Evolutionary conservation across 2,113 vertebrate genomes (phyloP), one percentile per base, ranked within the genome.

Genomic region (Laticauda colubrina): DNA sequence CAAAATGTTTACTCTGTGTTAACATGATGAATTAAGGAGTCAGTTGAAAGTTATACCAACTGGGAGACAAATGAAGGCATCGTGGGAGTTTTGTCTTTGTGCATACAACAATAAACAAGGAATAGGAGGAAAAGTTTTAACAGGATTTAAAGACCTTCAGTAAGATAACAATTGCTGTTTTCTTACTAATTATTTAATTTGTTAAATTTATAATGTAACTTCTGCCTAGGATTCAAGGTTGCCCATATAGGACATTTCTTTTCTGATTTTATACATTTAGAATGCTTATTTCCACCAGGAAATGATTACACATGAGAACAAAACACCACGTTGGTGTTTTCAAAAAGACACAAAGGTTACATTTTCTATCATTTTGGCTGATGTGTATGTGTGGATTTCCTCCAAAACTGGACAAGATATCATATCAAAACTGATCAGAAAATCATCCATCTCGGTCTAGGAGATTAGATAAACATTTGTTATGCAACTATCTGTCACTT

Each of bases 11-110:
- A 86, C 87, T 96, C 95, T 54, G 93, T 95, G 91, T 93, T 91
- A 97, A 94, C 88, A 96, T 87, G 61, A 96, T 92, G 90, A 91
- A 93, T 93, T 92, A 93, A 87, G 90, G 81, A 93, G 87, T 26
- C 23, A 89, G 20, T 92, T 55, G 57, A 90, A 57, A 90, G 39
- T 48, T 93, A 57, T 87, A 93, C 39, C 56, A 87, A 39, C 53
- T 39, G 54, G 54, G 88, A 86, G 69, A 45, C 29, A 89, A 90
- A 23, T 61, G 43, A 93, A 90, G 2, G 12, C 51, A 86, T 93
- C 53, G 51, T 85, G 55, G 34, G n/a, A 51, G 85, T 15, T 61
- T 45, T 39, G 51, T 39, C 21, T n/a, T 61, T 10, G 8, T 61
- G n/a, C 8, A 64, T 18, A 45, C 11, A 87, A 26, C 18, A 45